Evolutionary conservation across 2,888 invertebrate species (phyloP), one percentile per base, ranked within the genome.

Genomic region (Drosophila colorata): DNA sequence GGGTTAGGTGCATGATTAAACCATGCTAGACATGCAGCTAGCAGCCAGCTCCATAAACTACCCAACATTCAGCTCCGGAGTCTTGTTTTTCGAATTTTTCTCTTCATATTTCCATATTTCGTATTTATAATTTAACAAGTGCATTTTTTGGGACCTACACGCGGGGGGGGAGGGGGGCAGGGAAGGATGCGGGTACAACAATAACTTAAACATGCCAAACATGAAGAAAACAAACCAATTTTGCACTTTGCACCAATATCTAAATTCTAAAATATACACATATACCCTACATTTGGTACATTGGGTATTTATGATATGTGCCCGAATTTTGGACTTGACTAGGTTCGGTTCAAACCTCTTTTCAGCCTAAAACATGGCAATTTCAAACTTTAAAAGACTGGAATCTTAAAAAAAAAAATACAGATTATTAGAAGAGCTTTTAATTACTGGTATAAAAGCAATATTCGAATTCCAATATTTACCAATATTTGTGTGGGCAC

Each of bases 11-110:
- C 69, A 75, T 82, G 84, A 84, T 84, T 87, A 82, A 84, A 72
- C 60, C 84, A 44, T 66, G 73, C 70, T 70, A 78, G 84, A 78
- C 84, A 85, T 80, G 88, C 86, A 80, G 28, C 28, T 28, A 28
- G 28, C 28, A 28, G 28, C 9, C 9, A 25, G 71, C 46, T 68
- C 66, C 82, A 75, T 78, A 67, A 78, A 81, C 67, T 65, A 73
- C 47, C 59, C 64, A 61, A 68, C 67, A 68, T 67, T 56, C 59
- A 41, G 28, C 63, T 43, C 47, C 58, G 60, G 58, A 60, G 53
- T 51, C 11, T 37, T 47, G 16, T 14, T 2, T 35, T 28, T 16
- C 13, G 43, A 13, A 28, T 28, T 6, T 35, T 8, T 28, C 13
- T 31, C 25, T 41, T 20, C 11, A 53, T 4, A 13, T 25, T 25